Base-by-base conservation (phyloP, 2,113 vertebrate species). In the Phrynocephalus versicolor region DNA sequence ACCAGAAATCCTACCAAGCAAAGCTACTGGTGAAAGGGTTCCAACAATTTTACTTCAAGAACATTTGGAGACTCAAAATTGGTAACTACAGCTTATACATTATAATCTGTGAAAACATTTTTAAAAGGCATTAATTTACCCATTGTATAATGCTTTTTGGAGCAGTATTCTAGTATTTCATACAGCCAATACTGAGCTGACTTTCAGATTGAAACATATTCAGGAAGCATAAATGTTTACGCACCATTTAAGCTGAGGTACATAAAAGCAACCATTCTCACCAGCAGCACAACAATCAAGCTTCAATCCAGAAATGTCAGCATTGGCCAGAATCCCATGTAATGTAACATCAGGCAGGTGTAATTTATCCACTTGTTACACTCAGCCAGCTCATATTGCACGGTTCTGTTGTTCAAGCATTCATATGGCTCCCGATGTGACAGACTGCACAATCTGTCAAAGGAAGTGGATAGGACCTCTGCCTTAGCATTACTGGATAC, bases 91-190 rank as follows among this genome's bases (percentile, higher is more conserved):
- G 45, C 5, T 51, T 65, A 78, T 13, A 33, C 51, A 60, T 10
- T 3, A 79, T 55, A 72, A 79, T 37, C 57, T 80, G 4, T 82
- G 15, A 65, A 87, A 37, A 79, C 37, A 57, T 73, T 51, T 39
- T 79, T 84, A 81, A n/a, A 39, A 65, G 79, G 9, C 25, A 57
- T 73, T 73, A n/a, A 41, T 57, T 79, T 64, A 87, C 67, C 73
- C 60, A 73, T 73, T 57, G 79, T 62, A 41, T 55, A 45, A 39
- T 86, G 41, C 79, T 39, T 74, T 27, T 79, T 81, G 84, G 84
- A 86, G n/a, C 15, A 55, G 39, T 65, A 39, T 78, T 78, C n/a
- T 81, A n/a, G 23, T 86, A 74, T 39, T 86, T 71, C 33, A 65
- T 30, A 70, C 69, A 86, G 70, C 73, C 75, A 83, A 25, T 39